Evolutionary conservation across 2,888 invertebrate genomes (phyloP), one percentile per base, ranked within the genome.

Genomic region (Melikaiella ostensackeni): DNA sequence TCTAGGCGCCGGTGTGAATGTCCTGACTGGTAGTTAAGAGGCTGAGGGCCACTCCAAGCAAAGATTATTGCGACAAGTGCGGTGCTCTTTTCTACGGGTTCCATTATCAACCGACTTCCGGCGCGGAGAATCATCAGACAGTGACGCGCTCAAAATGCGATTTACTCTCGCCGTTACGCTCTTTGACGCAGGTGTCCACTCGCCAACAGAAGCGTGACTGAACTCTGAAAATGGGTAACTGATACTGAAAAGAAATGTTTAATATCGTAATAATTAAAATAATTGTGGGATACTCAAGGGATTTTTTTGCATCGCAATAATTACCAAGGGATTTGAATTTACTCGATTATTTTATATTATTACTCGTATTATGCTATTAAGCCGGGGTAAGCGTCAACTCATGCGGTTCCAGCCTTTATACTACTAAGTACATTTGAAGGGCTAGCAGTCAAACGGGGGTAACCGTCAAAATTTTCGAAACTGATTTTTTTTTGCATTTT

Each of bases 21-120:
- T 79, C 79, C 79, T 77, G 79, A 75, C 66, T 74, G 76, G 75
- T 78, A 62, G 76, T 79, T 78, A 55, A 79, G 63, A 79, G 80
- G 80, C 62, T 76, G 75, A 77, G 78, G 81, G 82, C 81, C 83
- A 80, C 84, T 82, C 82, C 78, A 84, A 83, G 85, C 84, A 83
- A 83, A 86, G 86, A 88, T 89, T 88, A 89, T 88, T 88, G 86
- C 88, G 87, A 89, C 89, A 89, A 89, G 89, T 89, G 89, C 88
- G 85, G 86, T 89, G 89, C 89, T 89, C 88, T 89, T 87, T 89
- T 89, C 87, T 86, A 81, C 87, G 85, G 81, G 85, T 80, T 82
- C 84, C 80, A 85, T 86, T 87, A 87, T 84, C 83, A 80, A 81
- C 75, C 84, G 82, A 84, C 86, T 88, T 87, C 89, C 87, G 87